These are phyloP conservation scores for Glareola pratincola DNA, from an alignment of 2,113 vertebrate genomes.

Conservation along the genomic window DNA sequence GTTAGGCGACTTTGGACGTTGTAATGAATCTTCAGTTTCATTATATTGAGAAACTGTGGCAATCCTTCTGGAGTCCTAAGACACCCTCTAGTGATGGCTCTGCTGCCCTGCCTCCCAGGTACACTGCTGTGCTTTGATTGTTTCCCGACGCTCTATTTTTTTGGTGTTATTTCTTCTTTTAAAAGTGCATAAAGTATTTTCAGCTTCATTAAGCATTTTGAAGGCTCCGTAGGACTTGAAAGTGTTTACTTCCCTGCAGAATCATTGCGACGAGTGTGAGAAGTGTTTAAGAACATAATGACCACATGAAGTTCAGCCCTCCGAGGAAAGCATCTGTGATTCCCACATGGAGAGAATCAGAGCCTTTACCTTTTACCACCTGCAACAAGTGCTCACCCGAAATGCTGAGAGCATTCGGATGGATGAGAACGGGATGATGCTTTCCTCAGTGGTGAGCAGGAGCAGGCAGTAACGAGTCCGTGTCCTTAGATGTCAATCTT, in stretches of 20 bases:
- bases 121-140: neutral
- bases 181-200: neutral
- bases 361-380: neutral
- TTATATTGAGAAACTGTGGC: slow-evolving; percentile 96
- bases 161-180: neutral
- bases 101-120: slow-evolving; percentile 74
- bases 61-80: slow-evolving; percentile 95
- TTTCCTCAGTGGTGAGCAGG: neutral
- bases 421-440: neutral
- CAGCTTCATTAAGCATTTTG: neutral
- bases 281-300: neutral
- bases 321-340: neutral
- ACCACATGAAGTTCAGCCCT: neutral
- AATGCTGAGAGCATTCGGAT: neutral
- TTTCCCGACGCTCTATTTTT: neutral
- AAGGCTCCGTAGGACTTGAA: neutral
- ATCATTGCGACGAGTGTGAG: fast-evolving
- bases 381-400: neutral
- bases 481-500: neutral
- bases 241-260: neutral
- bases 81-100: slow-evolving; percentile 79
- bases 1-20: slow-evolving; percentile 92
- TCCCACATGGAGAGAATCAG: too few species aligned
- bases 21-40: slow-evolving; percentile 97
- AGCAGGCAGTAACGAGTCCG: neutral